These are phyloP conservation scores for Geococcyx californianus DNA, from an alignment of 2,113 vertebrate species.

Conservation along the genomic window DNA sequence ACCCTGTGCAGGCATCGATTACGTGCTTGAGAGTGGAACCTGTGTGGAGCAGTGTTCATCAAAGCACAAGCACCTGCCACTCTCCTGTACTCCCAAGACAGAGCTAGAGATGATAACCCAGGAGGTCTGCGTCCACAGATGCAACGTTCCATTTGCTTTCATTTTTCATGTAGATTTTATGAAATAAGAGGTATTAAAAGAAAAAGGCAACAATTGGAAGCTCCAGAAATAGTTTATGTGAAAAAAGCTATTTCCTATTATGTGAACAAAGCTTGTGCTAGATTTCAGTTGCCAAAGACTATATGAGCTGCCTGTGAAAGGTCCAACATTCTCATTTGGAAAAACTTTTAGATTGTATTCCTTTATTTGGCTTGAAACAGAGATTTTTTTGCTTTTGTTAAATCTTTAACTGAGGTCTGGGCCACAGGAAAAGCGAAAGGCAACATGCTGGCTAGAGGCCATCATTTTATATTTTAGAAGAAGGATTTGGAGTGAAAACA, in stretches of 20 bases:
- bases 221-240: slow-evolving; percentile 12
- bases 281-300: slow-evolving; percentile 39
- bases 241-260: background rate
- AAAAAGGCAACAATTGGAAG: background rate
- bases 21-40: background rate
- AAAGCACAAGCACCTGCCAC: background rate
- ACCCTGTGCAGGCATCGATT: background rate
- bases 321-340: slow-evolving; percentile 45
- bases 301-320: background rate
- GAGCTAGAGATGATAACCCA: background rate
- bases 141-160: background rate
- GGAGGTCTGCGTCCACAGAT: background rate
- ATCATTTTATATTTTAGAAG: slow-evolving; percentile 57
- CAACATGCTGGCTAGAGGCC: slow-evolving; percentile 40
- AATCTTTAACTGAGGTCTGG: slow-evolving; percentile 44
- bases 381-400: slow-evolving; percentile 45
- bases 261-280: background rate
- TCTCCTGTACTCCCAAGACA: background rate
- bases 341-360: slow-evolving; percentile 40
- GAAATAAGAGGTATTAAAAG: background rate
- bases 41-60: background rate
- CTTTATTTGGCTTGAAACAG: slow-evolving; percentile 51
- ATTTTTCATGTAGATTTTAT: slow-evolving; percentile 29
- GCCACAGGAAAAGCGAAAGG: slow-evolving; percentile 48
- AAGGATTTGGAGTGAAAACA: slow-evolving; percentile 51